Percentiles rank a stretch among this genome's conserved stretches.
phyloP scores from a whole-genome alignment of 2,888 invertebrate genomes.

The Diarsia rubi region DNA sequence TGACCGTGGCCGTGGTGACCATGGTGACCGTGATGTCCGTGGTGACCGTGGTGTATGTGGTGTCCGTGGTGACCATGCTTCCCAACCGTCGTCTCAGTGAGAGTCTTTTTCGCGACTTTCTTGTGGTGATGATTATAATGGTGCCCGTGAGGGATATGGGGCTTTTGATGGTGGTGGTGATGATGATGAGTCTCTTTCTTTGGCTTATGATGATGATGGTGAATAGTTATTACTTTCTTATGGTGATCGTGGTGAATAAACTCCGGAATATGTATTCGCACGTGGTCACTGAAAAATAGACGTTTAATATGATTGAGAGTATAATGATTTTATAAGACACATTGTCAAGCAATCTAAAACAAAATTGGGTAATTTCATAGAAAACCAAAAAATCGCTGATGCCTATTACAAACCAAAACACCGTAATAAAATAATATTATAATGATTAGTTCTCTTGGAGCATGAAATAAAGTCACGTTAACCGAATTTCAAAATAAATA shows the following conservation, averaged over 20 bases:
- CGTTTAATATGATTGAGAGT: constrained; percentile 12
- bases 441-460: constrained; percentile 9
- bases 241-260: constrained; percentile 91
- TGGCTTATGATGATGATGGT: constrained; percentile 89
- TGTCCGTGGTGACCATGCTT: constrained; percentile 69
- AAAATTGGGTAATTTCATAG: background rate
- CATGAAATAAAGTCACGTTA: constrained; percentile 36
- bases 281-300: constrained; percentile 88
- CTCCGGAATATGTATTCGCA: constrained; percentile 91
- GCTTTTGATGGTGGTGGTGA: constrained; percentile 80
- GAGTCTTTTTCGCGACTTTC: constrained; percentile 84
- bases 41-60: constrained; percentile 69
- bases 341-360: background rate
- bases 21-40: constrained; percentile 72
- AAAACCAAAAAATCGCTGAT: constrained; percentile 23
- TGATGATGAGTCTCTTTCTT: constrained; percentile 87
- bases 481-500: constrained; percentile 10
- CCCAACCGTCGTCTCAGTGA: constrained; percentile 76
- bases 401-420: constrained; percentile 12
- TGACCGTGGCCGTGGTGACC: constrained; percentile 68
- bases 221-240: constrained; percentile 91
- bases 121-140: constrained; percentile 83
- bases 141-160: constrained; percentile 77
- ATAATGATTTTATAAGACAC: background rate
- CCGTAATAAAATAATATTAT: background rate